These are phyloP conservation scores for honey bee (Apis mellifera) DNA, from an alignment of 1,140 invertebrate genomes.

Conservation along the genomic window DNA sequence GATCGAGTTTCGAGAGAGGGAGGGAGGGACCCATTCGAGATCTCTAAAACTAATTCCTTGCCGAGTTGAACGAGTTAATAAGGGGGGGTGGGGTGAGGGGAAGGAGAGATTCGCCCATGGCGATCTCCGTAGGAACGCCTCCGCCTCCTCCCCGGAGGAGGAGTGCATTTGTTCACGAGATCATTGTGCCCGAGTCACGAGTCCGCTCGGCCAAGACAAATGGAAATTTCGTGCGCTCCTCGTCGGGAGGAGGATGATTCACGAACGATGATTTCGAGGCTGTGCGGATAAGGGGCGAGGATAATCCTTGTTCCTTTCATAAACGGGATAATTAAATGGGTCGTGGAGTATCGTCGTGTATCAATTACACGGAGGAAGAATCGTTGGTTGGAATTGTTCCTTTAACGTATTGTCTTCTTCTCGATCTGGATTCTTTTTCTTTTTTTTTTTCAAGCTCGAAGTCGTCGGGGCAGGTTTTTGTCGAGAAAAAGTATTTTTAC, in stretches of 20 bases:
- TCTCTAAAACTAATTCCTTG: slow-evolving; percentile 35
- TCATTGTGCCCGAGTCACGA: slow-evolving; percentile 42
- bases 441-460: too few species aligned
- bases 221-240: slow-evolving; percentile 28
- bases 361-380: not conserved
- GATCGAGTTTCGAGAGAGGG: slow-evolving; percentile 13
- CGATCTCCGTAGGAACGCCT: slow-evolving; percentile 23
- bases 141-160: not conserved
- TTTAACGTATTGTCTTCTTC: too few species aligned
- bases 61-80: slow-evolving; percentile 39
- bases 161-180: slow-evolving; percentile 36
- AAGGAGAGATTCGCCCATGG: slow-evolving; percentile 13
- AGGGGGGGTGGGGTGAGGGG: not conserved
- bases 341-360: not conserved
- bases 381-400: too few species aligned
- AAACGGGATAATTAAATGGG: slow-evolving; percentile 30
- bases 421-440: too few species aligned
- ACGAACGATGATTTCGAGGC: slow-evolving; percentile 18
- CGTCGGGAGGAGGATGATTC: not conserved
- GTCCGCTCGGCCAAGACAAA: slow-evolving; percentile 23
- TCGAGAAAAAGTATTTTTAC: too few species aligned
- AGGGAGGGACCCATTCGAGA: not conserved
- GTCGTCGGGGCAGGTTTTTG: too few species aligned
- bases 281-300: not conserved
- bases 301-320: slow-evolving; percentile 5